Percentiles rank a stretch among this genome's conserved stretches.
Conservation (phyloP, 2,797 vertebrate genomes). For the Hydrolagus colliei region DNA sequence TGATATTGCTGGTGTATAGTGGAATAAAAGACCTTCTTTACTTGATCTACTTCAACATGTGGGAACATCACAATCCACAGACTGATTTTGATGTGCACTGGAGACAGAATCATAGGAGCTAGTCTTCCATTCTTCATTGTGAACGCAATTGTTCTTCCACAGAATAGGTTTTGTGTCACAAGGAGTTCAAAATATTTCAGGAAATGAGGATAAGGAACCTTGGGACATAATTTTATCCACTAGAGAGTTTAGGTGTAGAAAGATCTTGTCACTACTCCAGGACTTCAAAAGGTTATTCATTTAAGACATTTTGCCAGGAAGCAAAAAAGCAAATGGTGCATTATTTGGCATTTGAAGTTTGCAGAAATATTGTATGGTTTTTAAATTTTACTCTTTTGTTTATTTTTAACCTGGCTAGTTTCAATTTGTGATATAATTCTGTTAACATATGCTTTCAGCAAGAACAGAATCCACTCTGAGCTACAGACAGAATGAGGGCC, state of each 20-base stretch:
- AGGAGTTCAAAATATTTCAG: conserved; percentile 15
- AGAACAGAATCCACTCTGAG: background rate
- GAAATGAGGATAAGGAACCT: background rate
- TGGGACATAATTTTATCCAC: background rate
- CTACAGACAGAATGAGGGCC: conserved; percentile 9
- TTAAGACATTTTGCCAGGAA: conserved; percentile 10
- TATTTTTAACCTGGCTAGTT: background rate
- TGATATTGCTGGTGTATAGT: background rate
- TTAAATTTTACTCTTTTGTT: background rate
- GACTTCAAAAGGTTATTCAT: background rate
- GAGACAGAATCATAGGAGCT: background rate
- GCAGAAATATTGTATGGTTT: background rate
- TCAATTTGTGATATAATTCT: background rate
- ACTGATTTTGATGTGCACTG: conserved; percentile 19
- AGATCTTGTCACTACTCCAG: background rate
- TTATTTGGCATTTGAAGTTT: too few species aligned
- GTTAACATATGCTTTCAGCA: background rate
- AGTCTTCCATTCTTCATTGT: conserved; percentile 21
- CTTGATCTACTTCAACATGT: background rate
- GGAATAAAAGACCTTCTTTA: conserved; percentile 2
- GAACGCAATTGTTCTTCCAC: conserved; percentile 21
- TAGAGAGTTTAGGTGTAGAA: background rate
- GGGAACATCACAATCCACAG: conserved; percentile 14
- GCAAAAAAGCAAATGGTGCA: background rate
- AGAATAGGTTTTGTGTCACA: conserved; percentile 15